These are phyloP conservation scores for Chionoecetes opilio DNA, from an alignment of 1,140 invertebrate genomes.

Conservation along the genomic window DNA sequence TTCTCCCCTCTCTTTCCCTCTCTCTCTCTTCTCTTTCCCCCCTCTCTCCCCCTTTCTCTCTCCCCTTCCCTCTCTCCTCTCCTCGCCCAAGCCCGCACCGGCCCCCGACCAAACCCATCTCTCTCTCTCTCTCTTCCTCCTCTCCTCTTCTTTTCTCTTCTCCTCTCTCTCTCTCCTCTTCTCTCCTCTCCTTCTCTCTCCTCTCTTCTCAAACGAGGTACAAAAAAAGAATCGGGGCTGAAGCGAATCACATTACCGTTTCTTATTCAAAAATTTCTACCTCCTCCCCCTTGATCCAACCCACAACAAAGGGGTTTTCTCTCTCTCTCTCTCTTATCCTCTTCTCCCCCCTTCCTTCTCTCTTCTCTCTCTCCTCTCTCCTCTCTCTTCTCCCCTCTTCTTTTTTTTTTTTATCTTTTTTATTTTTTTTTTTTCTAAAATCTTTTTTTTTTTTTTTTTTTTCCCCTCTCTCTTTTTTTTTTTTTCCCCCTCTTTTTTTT, in stretches of 20 bases:
- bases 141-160: neutral
- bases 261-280: neutral
- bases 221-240: neutral
- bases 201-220: neutral
- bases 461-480: no score
- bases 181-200: neutral
- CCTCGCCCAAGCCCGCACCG: no score
- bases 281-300: neutral
- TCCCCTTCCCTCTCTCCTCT: neutral
- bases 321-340: neutral
- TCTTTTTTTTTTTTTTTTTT: no score
- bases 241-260: conserved; percentile 1
- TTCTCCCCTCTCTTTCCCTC: neutral
- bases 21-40: neutral
- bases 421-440: no score
- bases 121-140: neutral
- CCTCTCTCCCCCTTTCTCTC: neutral
- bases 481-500: no score
- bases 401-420: no score
- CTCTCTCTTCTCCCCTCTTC: no score
- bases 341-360: no score
- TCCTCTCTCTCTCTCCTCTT: neutral
- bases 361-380: no score
- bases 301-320: conserved; percentile 17
- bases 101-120: no score